Conservation (phyloP, 2,888 invertebrate species). For the Dugesia japonica region DNA sequence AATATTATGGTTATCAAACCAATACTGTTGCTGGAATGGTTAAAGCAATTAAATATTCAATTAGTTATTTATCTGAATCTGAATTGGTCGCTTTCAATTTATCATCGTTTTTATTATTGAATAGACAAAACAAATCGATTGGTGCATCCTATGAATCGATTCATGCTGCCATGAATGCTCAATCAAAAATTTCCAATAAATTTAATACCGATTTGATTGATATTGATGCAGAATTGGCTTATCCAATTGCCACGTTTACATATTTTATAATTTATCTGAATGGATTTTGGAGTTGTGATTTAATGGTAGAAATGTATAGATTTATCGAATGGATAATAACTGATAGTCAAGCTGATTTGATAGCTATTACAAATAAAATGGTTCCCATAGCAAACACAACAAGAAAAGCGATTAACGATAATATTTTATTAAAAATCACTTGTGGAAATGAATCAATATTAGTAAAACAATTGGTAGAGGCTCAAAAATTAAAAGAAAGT, state of each 20-base stretch:
- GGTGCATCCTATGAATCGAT: slow-evolving; percentile 36
- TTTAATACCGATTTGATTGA: slow-evolving; percentile 37
- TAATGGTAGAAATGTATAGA: slow-evolving; percentile 40
- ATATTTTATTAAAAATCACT: slow-evolving; percentile 38
- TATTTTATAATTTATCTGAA: slow-evolving; percentile 39
- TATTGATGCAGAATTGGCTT: slow-evolving; percentile 35
- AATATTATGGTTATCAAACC: slow-evolving; percentile 38
- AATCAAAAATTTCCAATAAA: slow-evolving; percentile 25
- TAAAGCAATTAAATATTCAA: slow-evolving; percentile 38
- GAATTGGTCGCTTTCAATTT: slow-evolving; percentile 37
- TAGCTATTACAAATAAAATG: slow-evolving; percentile 36
- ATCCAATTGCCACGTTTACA: slow-evolving; percentile 42
- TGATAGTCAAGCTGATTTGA: neutral
- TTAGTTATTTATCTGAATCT: slow-evolving; percentile 40
- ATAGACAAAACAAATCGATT: slow-evolving; percentile 36
- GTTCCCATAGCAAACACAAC: slow-evolving; percentile 38
- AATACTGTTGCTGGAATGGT: slow-evolving; percentile 39
- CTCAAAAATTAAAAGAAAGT: neutral
- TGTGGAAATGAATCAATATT: slow-evolving; percentile 37
- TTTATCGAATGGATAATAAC: slow-evolving; percentile 40
- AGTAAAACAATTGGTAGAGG: neutral
- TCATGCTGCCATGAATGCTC: slow-evolving; percentile 38
- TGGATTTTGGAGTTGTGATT: slow-evolving; percentile 37
- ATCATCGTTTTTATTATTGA: slow-evolving; percentile 37
- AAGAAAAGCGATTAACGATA: slow-evolving; percentile 34